phyloP scores from a whole-genome alignment of 2,888 invertebrate species.

The Orchesella flavescens region DNA sequence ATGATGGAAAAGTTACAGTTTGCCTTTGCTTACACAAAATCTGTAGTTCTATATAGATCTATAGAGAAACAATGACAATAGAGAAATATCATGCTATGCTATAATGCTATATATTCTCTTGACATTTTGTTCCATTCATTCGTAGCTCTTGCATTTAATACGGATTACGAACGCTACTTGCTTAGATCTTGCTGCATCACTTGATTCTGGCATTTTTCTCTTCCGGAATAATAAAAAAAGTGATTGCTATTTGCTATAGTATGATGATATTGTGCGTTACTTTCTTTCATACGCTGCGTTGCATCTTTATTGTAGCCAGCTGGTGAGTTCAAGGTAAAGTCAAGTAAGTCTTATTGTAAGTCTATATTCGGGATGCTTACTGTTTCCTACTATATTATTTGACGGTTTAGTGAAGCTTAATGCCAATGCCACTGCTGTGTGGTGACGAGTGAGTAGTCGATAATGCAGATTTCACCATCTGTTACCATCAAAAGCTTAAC shows the following conservation, averaged over 20 bases:
- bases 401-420: background rate
- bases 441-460: constrained; percentile 36
- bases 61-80: background rate
- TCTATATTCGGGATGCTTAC: background rate
- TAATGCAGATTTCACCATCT: constrained; percentile 59
- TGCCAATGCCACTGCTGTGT: constrained; percentile 1
- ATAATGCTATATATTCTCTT: too few relatives aligned
- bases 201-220: background rate
- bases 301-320: constrained; percentile 56
- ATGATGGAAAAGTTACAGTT: background rate
- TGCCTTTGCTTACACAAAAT: background rate
- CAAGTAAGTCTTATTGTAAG: constrained; percentile 28
- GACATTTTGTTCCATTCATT: constrained; percentile 1
- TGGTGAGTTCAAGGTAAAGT: constrained; percentile 54
- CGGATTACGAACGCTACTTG: constrained; percentile 6
- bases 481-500: constrained; percentile 55
- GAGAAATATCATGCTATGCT: background rate
- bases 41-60: background rate
- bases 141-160: constrained; percentile 35
- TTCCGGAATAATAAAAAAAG: constrained; percentile 11
- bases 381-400: background rate
- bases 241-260: constrained; percentile 12
- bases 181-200: too few relatives aligned
- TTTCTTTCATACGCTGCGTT: constrained; percentile 51
- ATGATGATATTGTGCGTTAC: constrained; percentile 8